A percentile compares a stretch with the other conserved stretches of the same genome.
phyloP scores from a whole-genome alignment of 2,797 vertebrate genomes.

The Geotrypetes seraphini region DNA sequence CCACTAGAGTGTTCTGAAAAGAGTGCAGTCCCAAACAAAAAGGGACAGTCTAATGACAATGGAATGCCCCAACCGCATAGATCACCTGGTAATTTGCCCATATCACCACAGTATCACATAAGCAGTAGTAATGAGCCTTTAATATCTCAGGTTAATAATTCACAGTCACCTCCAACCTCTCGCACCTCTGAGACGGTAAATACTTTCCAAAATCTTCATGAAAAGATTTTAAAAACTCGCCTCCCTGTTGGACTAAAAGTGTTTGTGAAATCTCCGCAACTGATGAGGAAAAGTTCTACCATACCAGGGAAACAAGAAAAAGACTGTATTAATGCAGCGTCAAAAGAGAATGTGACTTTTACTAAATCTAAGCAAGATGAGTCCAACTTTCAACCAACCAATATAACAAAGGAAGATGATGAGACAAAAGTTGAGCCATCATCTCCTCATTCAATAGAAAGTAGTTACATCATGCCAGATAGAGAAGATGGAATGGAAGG shows the following conservation, averaged over 20 bases:
- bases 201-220: constrained; percentile 36
- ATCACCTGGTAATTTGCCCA: constrained; percentile 34
- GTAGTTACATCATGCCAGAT: constrained; percentile 21
- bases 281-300: constrained; percentile 59
- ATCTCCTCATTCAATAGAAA: constrained; percentile 27
- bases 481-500: constrained; percentile 50
- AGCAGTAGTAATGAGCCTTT: constrained; percentile 39
- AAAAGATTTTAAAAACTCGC: constrained; percentile 64
- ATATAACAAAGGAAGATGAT: constrained; percentile 15
- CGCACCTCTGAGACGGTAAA: constrained; percentile 24
- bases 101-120: constrained; percentile 37
- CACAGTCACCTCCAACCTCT: constrained; percentile 29
- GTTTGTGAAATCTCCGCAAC: constrained; percentile 70
- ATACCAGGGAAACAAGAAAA: constrained; percentile 81
- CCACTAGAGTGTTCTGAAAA: constrained; percentile 52
- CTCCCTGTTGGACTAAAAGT: constrained; percentile 75
- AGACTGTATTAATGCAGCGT: constrained; percentile 77
- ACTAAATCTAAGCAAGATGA: constrained; percentile 43
- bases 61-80: constrained; percentile 44
- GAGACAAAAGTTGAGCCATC: constrained; percentile 32
- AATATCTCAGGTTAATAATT: constrained; percentile 48
- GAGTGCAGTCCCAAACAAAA: constrained; percentile 43
- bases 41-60: constrained; percentile 37
- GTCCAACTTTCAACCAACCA: constrained; percentile 11
- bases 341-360: constrained; percentile 55